Base-by-base conservation (phyloP, 2,113 vertebrate species). In the Cololabis saira region DNA sequence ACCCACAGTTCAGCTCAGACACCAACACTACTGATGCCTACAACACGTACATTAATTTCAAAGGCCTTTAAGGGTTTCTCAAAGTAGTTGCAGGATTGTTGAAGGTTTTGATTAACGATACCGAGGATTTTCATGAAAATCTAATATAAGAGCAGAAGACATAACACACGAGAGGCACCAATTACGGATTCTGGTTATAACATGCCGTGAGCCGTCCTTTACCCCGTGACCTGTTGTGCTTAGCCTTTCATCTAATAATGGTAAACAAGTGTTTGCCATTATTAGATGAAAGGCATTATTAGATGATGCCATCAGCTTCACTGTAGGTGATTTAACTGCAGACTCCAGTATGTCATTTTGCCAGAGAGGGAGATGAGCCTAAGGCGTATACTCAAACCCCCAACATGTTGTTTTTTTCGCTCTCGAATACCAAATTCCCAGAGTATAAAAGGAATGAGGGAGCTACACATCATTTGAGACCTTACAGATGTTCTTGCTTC, bases 401-500 rank as follows among this genome's bases (percentile, higher is more conserved):
- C 52, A 40, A 48, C 47, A 49, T 61, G 65, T 45, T 80, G 59
- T 58, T 49, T 41, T 27, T 45, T 44, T 59, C 15, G 21, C 22
- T 44, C 37, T 52, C 49, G n/a, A 74, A 67, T 71, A 18, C 50
- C 42, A 62, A 70, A 72, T 27, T 72, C 17, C 74, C 19, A 4
- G 18, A 54, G 58, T 12, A 41, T 24, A 50, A n/a, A 42, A 45
- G 56, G 41, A 58, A 69, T 47, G 68, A 44, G 59, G 80, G 45
- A 63, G 17, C 66, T 59, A 21, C 70, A 73, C 70, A 76, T 85
- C 78, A 48, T 71, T 67, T 85, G 87, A 90, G 71, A 83, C 70
- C 62, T 90, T 90, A 54, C 90, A 91, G 84, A 91, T 89, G 86
- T 87, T 85, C 81, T 61, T 65, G 17, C 67, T 72, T 76, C 73